Base-by-base conservation (phyloP, 2,113 vertebrate genomes). In the Bathybates hornii region DNA sequence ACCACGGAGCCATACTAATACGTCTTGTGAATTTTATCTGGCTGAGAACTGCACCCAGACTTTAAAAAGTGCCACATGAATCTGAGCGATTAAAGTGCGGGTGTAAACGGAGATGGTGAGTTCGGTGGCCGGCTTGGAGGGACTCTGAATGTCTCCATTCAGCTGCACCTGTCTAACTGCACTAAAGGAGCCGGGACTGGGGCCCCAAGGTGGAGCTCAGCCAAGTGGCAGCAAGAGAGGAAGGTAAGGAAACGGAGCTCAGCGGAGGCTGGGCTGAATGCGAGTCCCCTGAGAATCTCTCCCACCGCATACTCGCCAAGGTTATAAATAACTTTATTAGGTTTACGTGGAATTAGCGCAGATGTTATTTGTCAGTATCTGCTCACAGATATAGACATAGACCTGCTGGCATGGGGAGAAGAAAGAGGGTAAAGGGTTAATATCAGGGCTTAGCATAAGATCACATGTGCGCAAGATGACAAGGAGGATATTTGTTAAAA, bases 311-410 rank as follows among this genome's bases (percentile, higher is more conserved):
- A 89, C 91, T 90, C 68, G 86, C 54, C 50, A 36, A 12, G 63
- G 86, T 90, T 95, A 95, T 93, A 94, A 95, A 96, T 96, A 96
- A 61, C 86, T 84, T 95, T 94, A 94, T 95, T 89, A 86, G 92
- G 87, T 94, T 95, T 95, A 93, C 92, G 86, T 81, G 87, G 90
- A 95, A 96, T 95, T 94, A 93, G 91, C 87, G 80, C 61, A 86
- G 91, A 93, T 85, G 83, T 86, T 89, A 80, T 87, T 86, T 7
- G 71, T 94, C 87, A 93, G 91, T 91, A 91, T 78, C 45, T 79
- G 63, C 68, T 50, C 61, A 36, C 57, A 21, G 83, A 91, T 88
- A 90, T 79, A 92, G 81, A 84, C 59, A 13, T 53, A 29, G 57
- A 68, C 19, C 71, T 68, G 84, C 56, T 89, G 85, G 76, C 52